A percentile compares a stretch with the other conserved stretches of the same genome.
These are phyloP conservation scores for Hemithea aestivaria DNA, from an alignment of 2,888 invertebrate species.

Conservation along the genomic window DNA sequence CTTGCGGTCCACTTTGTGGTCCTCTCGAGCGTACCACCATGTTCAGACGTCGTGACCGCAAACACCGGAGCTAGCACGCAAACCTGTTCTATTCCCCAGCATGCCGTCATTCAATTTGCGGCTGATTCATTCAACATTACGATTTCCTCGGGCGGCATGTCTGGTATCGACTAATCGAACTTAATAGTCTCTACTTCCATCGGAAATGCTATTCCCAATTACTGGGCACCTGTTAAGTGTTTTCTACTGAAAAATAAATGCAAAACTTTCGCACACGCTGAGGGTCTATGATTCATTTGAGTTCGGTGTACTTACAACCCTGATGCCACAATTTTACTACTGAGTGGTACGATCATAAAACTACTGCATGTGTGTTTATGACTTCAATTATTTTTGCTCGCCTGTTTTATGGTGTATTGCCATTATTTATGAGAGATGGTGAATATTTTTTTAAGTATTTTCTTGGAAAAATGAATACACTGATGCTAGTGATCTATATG, in stretches of 20 bases:
- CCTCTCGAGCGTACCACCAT: conserved; percentile 53
- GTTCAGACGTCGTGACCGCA: conserved; percentile 61
- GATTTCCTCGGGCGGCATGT: conserved; percentile 15
- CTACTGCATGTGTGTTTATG: conserved; percentile 47
- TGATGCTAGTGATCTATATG: too few relatives aligned
- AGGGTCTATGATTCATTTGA: conserved; percentile 42
- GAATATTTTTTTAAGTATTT: conserved; percentile 2
- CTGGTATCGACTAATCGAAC: conserved; percentile 14
- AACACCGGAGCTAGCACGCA: conserved; percentile 50
- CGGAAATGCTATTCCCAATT: conserved; percentile 6
- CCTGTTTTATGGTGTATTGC: conserved; percentile 32
- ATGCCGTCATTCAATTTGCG: conserved; percentile 30
- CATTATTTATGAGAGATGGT: conserved; percentile 24
- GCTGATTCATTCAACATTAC: conserved; percentile 25
- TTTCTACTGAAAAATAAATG: too few relatives aligned
- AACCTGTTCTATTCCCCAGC: conserved; percentile 56
- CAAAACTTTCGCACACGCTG: conserved; percentile 13
- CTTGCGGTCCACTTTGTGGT: conserved; percentile 62
- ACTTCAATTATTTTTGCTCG: conserved; percentile 40
- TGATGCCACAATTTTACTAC: conserved; percentile 53
- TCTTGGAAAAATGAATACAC: too few relatives aligned
- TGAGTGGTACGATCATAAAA: conserved; percentile 53
- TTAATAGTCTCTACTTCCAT: conserved; percentile 9
- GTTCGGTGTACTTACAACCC: conserved; percentile 39
- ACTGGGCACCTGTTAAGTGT: background rate